Base-by-base conservation (phyloP, 2,888 invertebrate genomes). In the Lathronympha strigana region DNA sequence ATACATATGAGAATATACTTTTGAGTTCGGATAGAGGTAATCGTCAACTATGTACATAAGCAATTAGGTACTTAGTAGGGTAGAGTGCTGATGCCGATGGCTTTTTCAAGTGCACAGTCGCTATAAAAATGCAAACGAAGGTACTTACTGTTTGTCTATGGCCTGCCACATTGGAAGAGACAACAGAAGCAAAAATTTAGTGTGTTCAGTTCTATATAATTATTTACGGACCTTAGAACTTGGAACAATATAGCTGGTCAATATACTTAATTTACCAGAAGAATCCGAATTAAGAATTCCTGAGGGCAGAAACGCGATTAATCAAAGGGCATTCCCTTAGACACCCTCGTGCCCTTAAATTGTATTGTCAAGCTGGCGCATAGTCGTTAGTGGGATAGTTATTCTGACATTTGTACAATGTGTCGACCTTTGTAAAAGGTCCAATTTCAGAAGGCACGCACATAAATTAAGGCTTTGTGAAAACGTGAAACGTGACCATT, bases 341-440 rank as follows among this genome's bases (percentile, higher is more conserved):
- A 66, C 66, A 66, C 60, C 66, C 66, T 49, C n/a, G 54, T 66
- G 66, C 61, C 66, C 66, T 66, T 66, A 66, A 66, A 66, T 61
- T 66, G 66, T 66, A 61, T 66, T 66, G 66, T 66, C 66, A 66
- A 61, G 66, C 66, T 54, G 64, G 66, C 66, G 53, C 66, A 38
- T 54, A 36, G 60, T 66, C 54, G 54, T 66, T 66, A 66, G 66
- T 60, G 43, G 66, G 54, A 66, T 61, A 66, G 66, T 66, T 66
- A 61, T 66, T 61, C 61, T 66, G 66, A 61, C 66, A 66, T 66
- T 66, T 66, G 66, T 66, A 66, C 66, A 66, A 66, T 61, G 66
- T 66, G 66, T 64, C 61, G 66, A 61, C 66, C 66, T 66, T 66
- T 66, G 53, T 40, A 54, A 23, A 33, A 31, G 60, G 17, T 54